Evolutionary conservation across 2,797 vertebrate genomes (phyloP), one percentile per base, ranked within the genome.

Genomic region (Molossus molossus): DNA sequence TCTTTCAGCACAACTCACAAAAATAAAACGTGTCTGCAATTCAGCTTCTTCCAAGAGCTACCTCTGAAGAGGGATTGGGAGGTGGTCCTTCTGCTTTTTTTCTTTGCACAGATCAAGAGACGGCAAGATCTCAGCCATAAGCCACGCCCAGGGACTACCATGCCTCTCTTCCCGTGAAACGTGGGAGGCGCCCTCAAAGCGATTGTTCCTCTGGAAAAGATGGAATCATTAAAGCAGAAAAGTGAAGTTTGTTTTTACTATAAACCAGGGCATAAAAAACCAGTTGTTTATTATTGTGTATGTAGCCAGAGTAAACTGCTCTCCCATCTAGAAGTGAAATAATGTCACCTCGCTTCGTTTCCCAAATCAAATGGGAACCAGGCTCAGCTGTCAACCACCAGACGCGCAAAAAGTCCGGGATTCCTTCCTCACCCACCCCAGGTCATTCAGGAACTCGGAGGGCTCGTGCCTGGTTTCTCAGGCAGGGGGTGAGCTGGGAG

Each of bases 231-330:
- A 55, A 82, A 87, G 27, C 4, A 17, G 62, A 77, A 84, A 37
- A 87, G 5, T 77, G 60, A 94, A 80, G 25, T 57, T 37, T 81
- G 55, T 84, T 87, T 80, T 79, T 72, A 80, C 11, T 75, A 48
- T 57, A 85, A 87, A 87, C 14, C 11, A 85, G n/a, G 33, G 48
- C 50, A 82, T 60, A 65, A 20, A 23, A 77, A 65, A 70, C 9
- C 33, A 33, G 73, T 53, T 6, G n/a, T 21, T 81, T 72, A 81
- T 81, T 64, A 77, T 73, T 65, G 23, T 65, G 15, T 29, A 57
- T 10, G 33, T 60, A 70, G 17, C n/a, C 69, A 65, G 12, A 50
- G 29, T 40, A 53, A 69, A 80, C 29, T 37, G 40, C 23, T 50
- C 87, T 84, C 0, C 69, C 60, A 57, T 73, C n/a, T 72, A 33